A percentile compares a stretch with the other conserved stretches of the same genome.
Conservation (phyloP, 2,797 vertebrate genomes). For the Spheniscus humboldti region DNA sequence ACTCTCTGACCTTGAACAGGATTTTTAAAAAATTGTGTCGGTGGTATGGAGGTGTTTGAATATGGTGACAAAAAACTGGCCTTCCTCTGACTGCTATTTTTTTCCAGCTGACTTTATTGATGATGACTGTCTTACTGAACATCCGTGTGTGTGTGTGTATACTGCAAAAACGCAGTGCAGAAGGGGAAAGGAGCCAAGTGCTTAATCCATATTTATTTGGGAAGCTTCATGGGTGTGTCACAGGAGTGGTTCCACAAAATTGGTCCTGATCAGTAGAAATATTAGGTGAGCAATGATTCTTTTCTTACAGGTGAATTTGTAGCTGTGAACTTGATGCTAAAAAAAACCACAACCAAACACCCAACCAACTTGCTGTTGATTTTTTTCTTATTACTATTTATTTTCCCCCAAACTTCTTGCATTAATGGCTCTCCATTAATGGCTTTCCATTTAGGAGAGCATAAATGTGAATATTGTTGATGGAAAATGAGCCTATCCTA, state of each 20-base stretch:
- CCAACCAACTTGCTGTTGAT: neutral
- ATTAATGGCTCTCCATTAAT: neutral
- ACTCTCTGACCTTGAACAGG: conserved; percentile 37
- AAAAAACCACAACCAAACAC: neutral
- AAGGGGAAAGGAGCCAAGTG: neutral
- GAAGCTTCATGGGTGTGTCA: neutral
- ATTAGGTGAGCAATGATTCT: neutral
- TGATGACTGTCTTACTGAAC: neutral
- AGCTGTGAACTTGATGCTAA: neutral
- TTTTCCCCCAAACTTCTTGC: neutral
- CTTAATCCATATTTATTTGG: neutral
- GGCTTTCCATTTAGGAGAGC: neutral
- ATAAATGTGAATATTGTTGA: neutral
- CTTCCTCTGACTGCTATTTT: neutral
- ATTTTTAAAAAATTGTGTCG: neutral
- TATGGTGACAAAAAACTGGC: neutral
- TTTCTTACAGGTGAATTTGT: neutral
- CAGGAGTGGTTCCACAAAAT: neutral
- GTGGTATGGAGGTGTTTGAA: neutral
- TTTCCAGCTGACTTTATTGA: neutral
- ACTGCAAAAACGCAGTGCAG: neutral
- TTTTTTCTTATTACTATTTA: neutral
- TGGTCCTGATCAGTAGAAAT: neutral
- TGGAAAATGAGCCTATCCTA: neutral
- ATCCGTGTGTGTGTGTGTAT: fast-evolving